phyloP scores from a whole-genome alignment of 2,797 vertebrate species.

The Acipenser ruthenus region DNA sequence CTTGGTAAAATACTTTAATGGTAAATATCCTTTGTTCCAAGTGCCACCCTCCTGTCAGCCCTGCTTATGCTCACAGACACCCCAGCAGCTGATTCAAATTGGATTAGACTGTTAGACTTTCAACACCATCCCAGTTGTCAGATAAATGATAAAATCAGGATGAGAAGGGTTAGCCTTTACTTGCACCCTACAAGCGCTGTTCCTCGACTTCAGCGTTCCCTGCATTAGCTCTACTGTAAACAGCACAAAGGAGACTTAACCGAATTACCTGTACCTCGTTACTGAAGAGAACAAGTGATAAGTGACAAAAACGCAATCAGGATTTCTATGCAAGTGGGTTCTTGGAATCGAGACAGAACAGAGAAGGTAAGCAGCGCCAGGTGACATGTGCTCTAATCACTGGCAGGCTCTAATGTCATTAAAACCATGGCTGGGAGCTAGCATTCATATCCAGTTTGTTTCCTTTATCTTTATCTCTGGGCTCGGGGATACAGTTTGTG shows the following conservation, averaged over 20 bases:
- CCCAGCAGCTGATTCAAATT: not conserved
- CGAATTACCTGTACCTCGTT: constrained; percentile 8
- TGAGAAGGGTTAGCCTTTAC: no score
- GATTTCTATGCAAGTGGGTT: constrained; percentile 24
- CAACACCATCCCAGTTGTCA: not conserved
- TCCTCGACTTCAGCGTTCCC: no score
- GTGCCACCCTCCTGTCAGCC: not conserved
- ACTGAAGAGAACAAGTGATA: constrained; percentile 26
- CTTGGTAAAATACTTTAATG: no score
- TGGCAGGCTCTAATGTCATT: constrained; percentile 27
- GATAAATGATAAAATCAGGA: not conserved
- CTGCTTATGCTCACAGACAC: not conserved
- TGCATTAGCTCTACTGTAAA: no score
- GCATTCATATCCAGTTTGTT: constrained; percentile 25
- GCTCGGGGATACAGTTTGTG: no score
- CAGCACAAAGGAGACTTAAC: not conserved
- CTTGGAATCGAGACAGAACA: constrained; percentile 19
- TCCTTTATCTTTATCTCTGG: no score
- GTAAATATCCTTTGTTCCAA: no score
- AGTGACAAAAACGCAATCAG: constrained; percentile 17
- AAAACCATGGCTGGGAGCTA: constrained; percentile 21
- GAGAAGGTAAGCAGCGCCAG: constrained; percentile 24
- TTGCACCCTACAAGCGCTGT: no score
- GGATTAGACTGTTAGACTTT: not conserved
- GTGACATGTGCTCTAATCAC: constrained; percentile 31